Evolutionary conservation across 1,140 invertebrate genomes (phyloP).

Genomic region (Lucilia cuprina): DNA sequence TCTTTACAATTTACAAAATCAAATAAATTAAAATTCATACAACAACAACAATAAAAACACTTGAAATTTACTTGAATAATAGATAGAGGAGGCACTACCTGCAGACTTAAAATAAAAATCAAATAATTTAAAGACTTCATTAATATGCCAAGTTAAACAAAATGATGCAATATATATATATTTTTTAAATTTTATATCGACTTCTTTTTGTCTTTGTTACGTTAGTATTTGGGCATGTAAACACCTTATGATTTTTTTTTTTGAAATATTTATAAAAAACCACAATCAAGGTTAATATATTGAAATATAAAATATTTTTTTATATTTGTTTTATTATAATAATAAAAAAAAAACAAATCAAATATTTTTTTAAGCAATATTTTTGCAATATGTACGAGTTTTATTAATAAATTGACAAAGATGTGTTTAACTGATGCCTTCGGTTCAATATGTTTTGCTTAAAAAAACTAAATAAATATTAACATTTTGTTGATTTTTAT

Average conservation of each 20-base stretch:
- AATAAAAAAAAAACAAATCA: neutral
- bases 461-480: too few relatives aligned
- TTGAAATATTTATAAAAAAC: neutral
- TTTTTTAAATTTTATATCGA: neutral
- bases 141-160: constrained; percentile 15
- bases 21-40: neutral
- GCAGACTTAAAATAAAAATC: too few relatives aligned
- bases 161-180: neutral
- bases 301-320: neutral
- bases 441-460: too few relatives aligned
- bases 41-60: too few relatives aligned
- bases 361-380: neutral
- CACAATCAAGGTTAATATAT: constrained; percentile 4
- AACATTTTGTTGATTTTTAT: too few relatives aligned
- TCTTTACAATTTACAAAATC: neutral
- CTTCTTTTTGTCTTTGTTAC: neutral
- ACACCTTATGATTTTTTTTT: neutral
- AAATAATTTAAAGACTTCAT: neutral
- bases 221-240: neutral
- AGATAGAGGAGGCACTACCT: too few relatives aligned
- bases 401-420: too few relatives aligned
- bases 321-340: neutral
- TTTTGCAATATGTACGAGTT: neutral
- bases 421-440: too few relatives aligned
- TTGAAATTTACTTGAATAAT: too few relatives aligned